Conservation (phyloP, 2,113 vertebrate species). For the Dasyurus viverrinus region DNA sequence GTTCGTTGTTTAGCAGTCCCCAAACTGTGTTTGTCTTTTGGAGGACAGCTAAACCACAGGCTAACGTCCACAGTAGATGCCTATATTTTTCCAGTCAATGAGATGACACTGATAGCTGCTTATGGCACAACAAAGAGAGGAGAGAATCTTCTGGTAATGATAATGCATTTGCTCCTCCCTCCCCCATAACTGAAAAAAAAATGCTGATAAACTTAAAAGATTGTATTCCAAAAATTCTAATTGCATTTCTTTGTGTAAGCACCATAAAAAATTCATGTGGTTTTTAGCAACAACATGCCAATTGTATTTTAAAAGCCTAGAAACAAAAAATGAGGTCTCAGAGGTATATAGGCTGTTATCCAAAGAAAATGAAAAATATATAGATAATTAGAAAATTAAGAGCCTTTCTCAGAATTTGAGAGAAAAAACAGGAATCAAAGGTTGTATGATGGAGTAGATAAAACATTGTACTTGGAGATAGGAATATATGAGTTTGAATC, state of each 20-base stretch:
- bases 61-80: not conserved
- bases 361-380: slow-evolving; percentile 33
- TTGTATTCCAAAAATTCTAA: slow-evolving; percentile 40
- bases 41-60: not conserved
- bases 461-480: not conserved
- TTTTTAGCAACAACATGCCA: slow-evolving; percentile 46
- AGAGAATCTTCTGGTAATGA: slow-evolving; percentile 45
- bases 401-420: not conserved
- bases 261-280: slow-evolving; percentile 66
- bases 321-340: not conserved
- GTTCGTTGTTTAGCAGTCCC: not conserved
- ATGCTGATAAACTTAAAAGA: slow-evolving; percentile 50
- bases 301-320: slow-evolving; percentile 39
- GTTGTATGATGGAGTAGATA: not conserved
- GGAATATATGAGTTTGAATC: not conserved
- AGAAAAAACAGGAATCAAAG: not conserved
- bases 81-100: not conserved
- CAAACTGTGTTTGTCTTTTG: not conserved
- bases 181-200: slow-evolving; percentile 22
- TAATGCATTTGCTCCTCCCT: slow-evolving; percentile 1
- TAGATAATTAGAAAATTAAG: slow-evolving; percentile 27
- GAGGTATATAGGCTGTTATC: not conserved
- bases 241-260: slow-evolving; percentile 56
- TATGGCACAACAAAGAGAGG: not conserved
- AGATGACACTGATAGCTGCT: not conserved